Evolutionary conservation across 2,797 vertebrate genomes (phyloP), one percentile per base, ranked within the genome.

Genomic region (Euphonia xanthogaster): DNA sequence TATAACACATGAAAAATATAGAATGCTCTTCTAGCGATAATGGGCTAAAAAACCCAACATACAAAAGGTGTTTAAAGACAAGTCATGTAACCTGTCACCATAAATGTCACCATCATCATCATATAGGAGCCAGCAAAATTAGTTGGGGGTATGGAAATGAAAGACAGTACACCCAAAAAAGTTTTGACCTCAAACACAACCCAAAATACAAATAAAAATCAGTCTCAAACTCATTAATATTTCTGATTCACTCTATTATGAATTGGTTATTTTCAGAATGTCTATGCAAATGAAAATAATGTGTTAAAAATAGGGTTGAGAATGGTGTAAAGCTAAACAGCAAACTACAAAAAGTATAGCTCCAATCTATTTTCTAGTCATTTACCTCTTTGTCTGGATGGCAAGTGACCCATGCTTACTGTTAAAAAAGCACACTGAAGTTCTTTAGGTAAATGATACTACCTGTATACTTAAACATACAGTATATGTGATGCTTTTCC

Each of bases 241-340:
- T 74, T 40, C 30, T 86, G n/a, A 86, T 75, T 92, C 23, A 77
- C 17, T 66, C 23, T 4, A 9, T 78, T 80, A 88, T 47, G n/a
- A 70, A 74, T 9, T 78, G 14, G 13, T 44, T 82, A 40, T 37
- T 90, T 68, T 83, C 37, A 42, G 76, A 91, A 90, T 37, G 39
- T 40, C 45, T 91, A 67, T 44, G 60, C 31, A 92, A 94, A 89
- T 77, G 54, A 79, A 84, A 55, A 57, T 19, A 88, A 88, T 1
- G 6, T 10, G 24, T 78, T 74, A 78, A 81, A 96, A 93, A 67
- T 4, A 84, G 74, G 57, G 51, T 42, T 63, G 48, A 77, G 40
- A 82, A 92, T 70, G 60, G 89, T 76, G 74, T 35, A 84, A 94
- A 94, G 72, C 57, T 90, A 53, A 94, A 80, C 14, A 66, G 78